Percentiles rank a stretch among this genome's conserved stretches.
Evolutionary conservation across 2,888 invertebrate genomes (phyloP).

Genomic region (Dendrolimus houi): DNA sequence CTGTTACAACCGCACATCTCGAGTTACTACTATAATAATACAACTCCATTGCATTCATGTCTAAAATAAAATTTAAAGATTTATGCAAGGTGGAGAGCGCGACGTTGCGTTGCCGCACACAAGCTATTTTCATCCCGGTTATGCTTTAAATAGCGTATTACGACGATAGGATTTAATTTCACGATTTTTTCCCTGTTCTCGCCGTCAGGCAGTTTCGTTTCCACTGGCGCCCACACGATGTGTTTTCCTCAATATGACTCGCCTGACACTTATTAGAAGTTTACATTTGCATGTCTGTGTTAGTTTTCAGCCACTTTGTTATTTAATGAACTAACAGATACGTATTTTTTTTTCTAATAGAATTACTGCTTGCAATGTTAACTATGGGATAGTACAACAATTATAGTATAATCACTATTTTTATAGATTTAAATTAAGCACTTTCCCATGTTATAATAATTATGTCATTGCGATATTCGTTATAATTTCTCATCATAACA

Average conservation of each 20-base stretch:
- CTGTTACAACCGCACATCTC: background rate
- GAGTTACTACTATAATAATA: constrained; percentile 21
- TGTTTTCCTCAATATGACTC: constrained; percentile 47
- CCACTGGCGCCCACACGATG: constrained; percentile 55
- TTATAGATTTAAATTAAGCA: too few relatives aligned
- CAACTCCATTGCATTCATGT: constrained; percentile 55
- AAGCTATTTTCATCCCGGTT: constrained; percentile 72
- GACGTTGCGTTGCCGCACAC: constrained; percentile 69
- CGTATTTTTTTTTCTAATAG: too few relatives aligned
- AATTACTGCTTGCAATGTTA: too few relatives aligned
- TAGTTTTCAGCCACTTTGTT: too few relatives aligned
- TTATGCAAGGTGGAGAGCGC: constrained; percentile 66
- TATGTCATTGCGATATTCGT: too few relatives aligned
- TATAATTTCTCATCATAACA: too few relatives aligned
- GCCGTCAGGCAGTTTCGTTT: constrained; percentile 49
- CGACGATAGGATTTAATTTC: constrained; percentile 76
- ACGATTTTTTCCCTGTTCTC: constrained; percentile 71
- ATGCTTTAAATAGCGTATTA: constrained; percentile 75
- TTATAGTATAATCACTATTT: too few relatives aligned
- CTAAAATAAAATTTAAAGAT: constrained; percentile 70
- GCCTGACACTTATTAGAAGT: constrained; percentile 26
- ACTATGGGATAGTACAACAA: too few relatives aligned
- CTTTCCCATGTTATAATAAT: too few relatives aligned
- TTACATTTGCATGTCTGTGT: too few relatives aligned
- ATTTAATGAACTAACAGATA: too few relatives aligned